Evolutionary conservation across 2,113 vertebrate species (phyloP), one percentile per base, ranked within the genome.

Genomic region (Jacana jacana): DNA sequence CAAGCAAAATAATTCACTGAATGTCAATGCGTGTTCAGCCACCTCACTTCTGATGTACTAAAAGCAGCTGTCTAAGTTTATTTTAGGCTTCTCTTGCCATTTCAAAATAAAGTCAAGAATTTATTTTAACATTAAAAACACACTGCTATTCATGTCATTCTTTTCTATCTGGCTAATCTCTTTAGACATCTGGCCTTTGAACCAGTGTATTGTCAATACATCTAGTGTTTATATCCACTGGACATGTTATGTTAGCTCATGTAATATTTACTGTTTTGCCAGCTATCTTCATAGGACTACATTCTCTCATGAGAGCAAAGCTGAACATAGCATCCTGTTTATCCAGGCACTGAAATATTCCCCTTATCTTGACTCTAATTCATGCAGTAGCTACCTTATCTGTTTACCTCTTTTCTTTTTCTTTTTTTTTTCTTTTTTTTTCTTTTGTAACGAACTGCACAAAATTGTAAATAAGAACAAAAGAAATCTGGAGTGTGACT

Each of bases 161-260:
- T 81, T 82, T 86, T 90, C 85, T 72, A 76, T 30, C 72, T 81
- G 69, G 25, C 4, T 86, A 85, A 88, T 91, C 63, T 91, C 92
- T 87, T 89, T n/a, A 93, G 44, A 66, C 78, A 89, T 91, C 77
- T 88, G 76, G 82, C 80, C 80, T 93, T 91, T 95, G 82, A 91
- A 71, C 35, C 85, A 90, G 68, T 71, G 49, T 48, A 73, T 86
- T 91, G 89, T 68, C 83, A 92, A 93, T 86, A 80, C 60, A 92
- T 70, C 68, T 44, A 86, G 23, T 88, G 61, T 91, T 95, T 90
- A 86, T 42, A 93, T 91, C 72, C 72, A 68, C 30, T 55, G 60
- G 65, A 91, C 39, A 37, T 85, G 82, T 86, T 96, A 81, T 86
- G 80, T 22, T 95, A 86, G 70, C 68, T 95, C 81, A 77, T 86